Evolutionary conservation across 1,140 invertebrate genomes (phyloP).

Genomic region (Pomacea maculata): DNA sequence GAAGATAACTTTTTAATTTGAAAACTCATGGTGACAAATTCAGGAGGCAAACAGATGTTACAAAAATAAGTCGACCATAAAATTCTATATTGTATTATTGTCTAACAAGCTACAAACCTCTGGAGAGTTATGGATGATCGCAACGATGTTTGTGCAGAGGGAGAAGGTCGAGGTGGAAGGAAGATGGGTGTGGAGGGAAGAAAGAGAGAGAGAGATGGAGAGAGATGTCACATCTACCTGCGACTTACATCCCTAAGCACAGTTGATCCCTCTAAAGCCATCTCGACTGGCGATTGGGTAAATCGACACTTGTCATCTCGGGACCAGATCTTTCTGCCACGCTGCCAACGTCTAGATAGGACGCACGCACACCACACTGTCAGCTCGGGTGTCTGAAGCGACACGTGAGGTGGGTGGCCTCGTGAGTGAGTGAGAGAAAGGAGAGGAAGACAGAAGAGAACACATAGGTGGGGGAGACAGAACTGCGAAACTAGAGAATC

Average conservation of each 20-base stretch:
- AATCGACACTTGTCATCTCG: too few species aligned
- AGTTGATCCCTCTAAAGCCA: too few species aligned
- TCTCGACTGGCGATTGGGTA: too few species aligned
- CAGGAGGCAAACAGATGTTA: background rate
- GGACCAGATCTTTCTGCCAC: too few species aligned
- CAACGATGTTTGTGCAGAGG: background rate
- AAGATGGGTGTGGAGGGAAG: background rate
- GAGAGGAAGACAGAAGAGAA: slow-evolving; percentile 1
- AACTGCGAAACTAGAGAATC: background rate
- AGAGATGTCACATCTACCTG: background rate
- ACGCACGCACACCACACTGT: too few species aligned
- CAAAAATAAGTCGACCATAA: background rate
- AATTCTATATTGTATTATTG: too few species aligned
- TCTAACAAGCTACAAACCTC: too few species aligned
- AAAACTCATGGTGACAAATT: background rate
- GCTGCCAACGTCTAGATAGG: too few species aligned
- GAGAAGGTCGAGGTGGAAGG: background rate
- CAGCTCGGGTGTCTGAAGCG: background rate
- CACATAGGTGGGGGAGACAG: background rate
- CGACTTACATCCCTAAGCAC: too few species aligned
- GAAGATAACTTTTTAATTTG: background rate
- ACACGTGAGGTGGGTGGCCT: background rate
- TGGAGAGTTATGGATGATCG: background rate
- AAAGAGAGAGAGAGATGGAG: background rate
- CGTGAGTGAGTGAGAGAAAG: background rate